These are phyloP conservation scores for Apus apus DNA, from an alignment of 2,113 vertebrate genomes.

Conservation along the genomic window DNA sequence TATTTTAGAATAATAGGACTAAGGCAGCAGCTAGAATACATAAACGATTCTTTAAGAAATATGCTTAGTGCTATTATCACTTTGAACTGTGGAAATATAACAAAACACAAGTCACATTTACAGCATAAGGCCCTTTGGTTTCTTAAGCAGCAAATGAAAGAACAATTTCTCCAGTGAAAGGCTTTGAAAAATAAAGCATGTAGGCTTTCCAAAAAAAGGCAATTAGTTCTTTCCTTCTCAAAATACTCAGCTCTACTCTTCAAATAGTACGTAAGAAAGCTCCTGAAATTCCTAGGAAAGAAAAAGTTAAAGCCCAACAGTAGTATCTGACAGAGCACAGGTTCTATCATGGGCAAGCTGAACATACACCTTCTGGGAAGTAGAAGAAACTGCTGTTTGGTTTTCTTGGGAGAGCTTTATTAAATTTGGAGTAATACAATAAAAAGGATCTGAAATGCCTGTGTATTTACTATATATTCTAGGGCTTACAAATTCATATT, in stretches of 20 bases:
- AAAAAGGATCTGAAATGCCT: conserved; percentile 64
- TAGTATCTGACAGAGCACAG: conserved; percentile 24
- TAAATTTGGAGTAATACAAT: conserved; percentile 67
- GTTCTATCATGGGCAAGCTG: conserved; percentile 48
- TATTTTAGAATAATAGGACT: conserved; percentile 70
- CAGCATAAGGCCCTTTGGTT: conserved; percentile 81
- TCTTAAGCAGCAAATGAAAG: conserved; percentile 77
- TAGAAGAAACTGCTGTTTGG: conserved; percentile 62
- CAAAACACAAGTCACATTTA: conserved; percentile 78
- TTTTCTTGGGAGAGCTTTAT: conserved; percentile 68
- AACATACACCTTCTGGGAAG: conserved; percentile 50
- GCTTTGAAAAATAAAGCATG: conserved; percentile 70
- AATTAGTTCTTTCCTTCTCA: conserved; percentile 66
- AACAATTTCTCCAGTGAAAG: conserved; percentile 71
- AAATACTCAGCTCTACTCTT: conserved; percentile 57
- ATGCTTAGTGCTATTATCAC: conserved; percentile 42
- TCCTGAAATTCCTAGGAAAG: conserved; percentile 63
- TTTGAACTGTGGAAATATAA: conserved; percentile 64
- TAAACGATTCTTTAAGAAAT: conserved; percentile 51
- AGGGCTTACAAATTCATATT: conserved; percentile 63
- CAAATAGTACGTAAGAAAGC: conserved; percentile 55
- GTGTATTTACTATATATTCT: conserved; percentile 56
- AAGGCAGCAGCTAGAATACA: conserved; percentile 66
- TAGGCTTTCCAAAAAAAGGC: conserved; percentile 57
- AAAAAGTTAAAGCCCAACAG: conserved; percentile 47